Conservation (phyloP, 2,113 vertebrate genomes). For the Oceanodroma tethys region DNA sequence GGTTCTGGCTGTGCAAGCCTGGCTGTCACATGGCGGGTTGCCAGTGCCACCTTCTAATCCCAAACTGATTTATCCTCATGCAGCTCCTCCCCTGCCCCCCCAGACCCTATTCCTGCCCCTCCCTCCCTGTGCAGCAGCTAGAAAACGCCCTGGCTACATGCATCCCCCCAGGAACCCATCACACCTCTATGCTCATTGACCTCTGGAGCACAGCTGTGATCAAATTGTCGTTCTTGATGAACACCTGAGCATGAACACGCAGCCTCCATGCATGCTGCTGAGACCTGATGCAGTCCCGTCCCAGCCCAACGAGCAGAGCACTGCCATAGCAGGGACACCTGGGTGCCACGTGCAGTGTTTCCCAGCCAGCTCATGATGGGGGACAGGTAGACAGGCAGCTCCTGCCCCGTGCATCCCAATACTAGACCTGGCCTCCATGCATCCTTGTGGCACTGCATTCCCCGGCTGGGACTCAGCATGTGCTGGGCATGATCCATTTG, state of each 20-base stretch:
- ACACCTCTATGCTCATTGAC: fast-evolving
- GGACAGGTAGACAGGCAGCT: not conserved
- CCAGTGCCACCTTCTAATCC: constrained; percentile 49
- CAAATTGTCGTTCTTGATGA: fast-evolving
- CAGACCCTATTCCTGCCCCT: not conserved
- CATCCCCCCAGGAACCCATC: not conserved
- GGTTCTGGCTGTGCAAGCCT: constrained; percentile 14
- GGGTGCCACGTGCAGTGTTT: fast-evolving
- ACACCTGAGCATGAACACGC: not conserved
- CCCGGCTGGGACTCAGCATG: not conserved
- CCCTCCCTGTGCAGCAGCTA: not conserved
- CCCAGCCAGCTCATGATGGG: not conserved
- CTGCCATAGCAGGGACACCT: fast-evolving
- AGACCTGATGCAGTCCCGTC: fast-evolving
- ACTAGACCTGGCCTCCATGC: not conserved
- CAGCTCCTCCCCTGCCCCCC: not conserved
- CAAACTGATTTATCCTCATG: constrained; percentile 31
- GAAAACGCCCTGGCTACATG: not conserved
- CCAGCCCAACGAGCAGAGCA: not conserved
- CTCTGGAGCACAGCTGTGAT: not conserved
- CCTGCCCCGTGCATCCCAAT: fast-evolving
- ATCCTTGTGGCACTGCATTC: not conserved
- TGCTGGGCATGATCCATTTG: not conserved
- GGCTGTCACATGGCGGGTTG: constrained; percentile 40
- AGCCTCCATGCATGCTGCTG: not conserved